These are phyloP conservation scores for Elymnias hypermnestra DNA, from an alignment of 1,140 invertebrate genomes.

Conservation along the genomic window DNA sequence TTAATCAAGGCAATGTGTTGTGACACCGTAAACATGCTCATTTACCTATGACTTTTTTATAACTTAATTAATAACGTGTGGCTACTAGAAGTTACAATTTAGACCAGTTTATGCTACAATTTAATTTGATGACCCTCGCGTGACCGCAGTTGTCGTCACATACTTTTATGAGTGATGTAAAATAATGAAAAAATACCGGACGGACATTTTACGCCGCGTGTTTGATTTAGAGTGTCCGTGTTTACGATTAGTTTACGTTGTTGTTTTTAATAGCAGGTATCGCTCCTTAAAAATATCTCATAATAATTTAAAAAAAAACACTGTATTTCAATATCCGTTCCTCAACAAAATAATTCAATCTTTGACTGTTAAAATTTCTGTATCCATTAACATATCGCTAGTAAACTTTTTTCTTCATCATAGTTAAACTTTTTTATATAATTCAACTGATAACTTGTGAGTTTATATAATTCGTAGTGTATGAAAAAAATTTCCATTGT, in stretches of 20 bases:
- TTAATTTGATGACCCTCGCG: slow-evolving; percentile 65
- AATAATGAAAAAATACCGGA: slow-evolving; percentile 67
- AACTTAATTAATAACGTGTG: slow-evolving; percentile 72
- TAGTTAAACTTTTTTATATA: too few relatives aligned
- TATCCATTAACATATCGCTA: too few relatives aligned
- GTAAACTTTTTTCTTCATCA: too few relatives aligned
- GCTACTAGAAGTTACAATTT: slow-evolving; percentile 56
- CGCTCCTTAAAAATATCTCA: too few relatives aligned
- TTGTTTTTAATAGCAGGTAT: too few relatives aligned
- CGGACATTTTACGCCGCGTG: slow-evolving; percentile 43
- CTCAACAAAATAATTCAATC: too few relatives aligned
- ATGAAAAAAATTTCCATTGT: too few relatives aligned
- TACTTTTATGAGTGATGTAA: slow-evolving; percentile 65
- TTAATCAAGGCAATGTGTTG: slow-evolving; percentile 28
- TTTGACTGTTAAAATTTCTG: too few relatives aligned
- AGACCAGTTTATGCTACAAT: slow-evolving; percentile 61
- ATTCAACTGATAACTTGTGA: too few relatives aligned
- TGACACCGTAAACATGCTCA: slow-evolving; percentile 65
- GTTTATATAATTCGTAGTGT: too few relatives aligned
- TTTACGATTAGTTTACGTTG: slow-evolving; percentile 29
- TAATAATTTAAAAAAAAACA: too few relatives aligned
- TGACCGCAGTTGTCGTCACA: slow-evolving; percentile 54
- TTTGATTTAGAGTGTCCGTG: slow-evolving; percentile 56
- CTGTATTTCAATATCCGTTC: too few relatives aligned
- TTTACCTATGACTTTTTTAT: slow-evolving; percentile 68